Conservation (phyloP, 2,888 invertebrate genomes). For the Boloria euphrosyne region DNA sequence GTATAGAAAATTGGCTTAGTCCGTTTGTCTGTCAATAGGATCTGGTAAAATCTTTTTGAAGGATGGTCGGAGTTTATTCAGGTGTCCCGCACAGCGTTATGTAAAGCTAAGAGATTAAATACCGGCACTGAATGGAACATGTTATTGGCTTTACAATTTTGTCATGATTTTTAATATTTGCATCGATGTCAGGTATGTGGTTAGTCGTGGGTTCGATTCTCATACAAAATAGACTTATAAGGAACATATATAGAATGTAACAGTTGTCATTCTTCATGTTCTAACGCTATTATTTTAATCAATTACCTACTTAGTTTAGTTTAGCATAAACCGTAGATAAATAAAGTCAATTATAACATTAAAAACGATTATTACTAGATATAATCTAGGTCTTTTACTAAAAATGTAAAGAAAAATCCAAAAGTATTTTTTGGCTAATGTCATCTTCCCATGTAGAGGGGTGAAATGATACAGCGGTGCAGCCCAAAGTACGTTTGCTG, state of each 20-base stretch:
- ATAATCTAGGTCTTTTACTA: too few species aligned
- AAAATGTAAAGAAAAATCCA: too few species aligned
- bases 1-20: slow-evolving; percentile 69
- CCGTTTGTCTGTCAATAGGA: slow-evolving; percentile 76
- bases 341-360: too few species aligned
- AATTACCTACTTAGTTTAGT: too few species aligned
- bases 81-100: slow-evolving; percentile 50
- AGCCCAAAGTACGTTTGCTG: neutral
- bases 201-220: neutral
- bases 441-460: neutral
- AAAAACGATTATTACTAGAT: too few species aligned
- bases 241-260: too few species aligned
- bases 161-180: slow-evolving; percentile 12
- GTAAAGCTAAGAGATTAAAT: slow-evolving; percentile 30
- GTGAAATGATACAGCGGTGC: slow-evolving; percentile 2
- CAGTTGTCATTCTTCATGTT: too few species aligned
- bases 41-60: slow-evolving; percentile 79
- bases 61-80: slow-evolving; percentile 69
- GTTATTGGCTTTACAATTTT: slow-evolving; percentile 19
- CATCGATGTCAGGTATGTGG: neutral
- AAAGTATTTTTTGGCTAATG: too few species aligned
- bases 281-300: too few species aligned
- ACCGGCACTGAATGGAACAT: slow-evolving; percentile 12
- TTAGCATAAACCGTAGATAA: too few species aligned
- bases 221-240: neutral